These are phyloP conservation scores for Phymastichus coffea DNA, from an alignment of 1,140 invertebrate genomes.

Conservation along the genomic window DNA sequence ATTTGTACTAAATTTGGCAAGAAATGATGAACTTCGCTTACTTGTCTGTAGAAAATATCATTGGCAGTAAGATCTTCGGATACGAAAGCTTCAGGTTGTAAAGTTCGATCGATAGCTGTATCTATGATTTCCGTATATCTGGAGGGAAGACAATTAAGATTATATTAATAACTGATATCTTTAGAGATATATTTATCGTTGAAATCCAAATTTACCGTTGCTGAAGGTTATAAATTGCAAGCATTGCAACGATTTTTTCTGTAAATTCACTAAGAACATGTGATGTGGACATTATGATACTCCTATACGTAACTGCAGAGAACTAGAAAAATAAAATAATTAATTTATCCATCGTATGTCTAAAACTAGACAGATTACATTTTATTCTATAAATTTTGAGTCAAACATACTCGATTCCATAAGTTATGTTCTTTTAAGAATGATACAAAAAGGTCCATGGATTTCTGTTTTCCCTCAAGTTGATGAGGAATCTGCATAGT, in stretches of 20 bases:
- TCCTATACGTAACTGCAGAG: constrained; percentile 59
- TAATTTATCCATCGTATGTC: not conserved
- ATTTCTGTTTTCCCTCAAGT: constrained; percentile 81
- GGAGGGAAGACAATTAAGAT: too few relatives aligned
- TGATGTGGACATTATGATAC: constrained; percentile 64
- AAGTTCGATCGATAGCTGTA: constrained; percentile 61
- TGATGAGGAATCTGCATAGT: constrained; percentile 82
- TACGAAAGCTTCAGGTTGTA: constrained; percentile 47
- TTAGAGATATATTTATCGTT: not conserved
- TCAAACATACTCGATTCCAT: constrained; percentile 65
- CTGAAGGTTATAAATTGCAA: constrained; percentile 68
- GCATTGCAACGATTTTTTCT: constrained; percentile 75
- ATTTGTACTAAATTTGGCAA: constrained; percentile 58
- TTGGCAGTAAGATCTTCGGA: constrained; percentile 63
- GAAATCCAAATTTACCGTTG: constrained; percentile 60
- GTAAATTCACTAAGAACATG: constrained; percentile 70
- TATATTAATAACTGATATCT: constrained; percentile 10
- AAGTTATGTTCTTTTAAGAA: constrained; percentile 78
- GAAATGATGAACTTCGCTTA: constrained; percentile 61
- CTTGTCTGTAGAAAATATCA: constrained; percentile 74
- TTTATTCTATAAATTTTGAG: not conserved
- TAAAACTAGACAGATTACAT: not conserved
- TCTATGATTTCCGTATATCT: constrained; percentile 57
- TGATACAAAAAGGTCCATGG: constrained; percentile 69
- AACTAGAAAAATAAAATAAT: constrained; percentile 58